These are phyloP conservation scores for Asarcornis scutulata DNA, from an alignment of 2,113 vertebrate genomes.

Conservation along the genomic window DNA sequence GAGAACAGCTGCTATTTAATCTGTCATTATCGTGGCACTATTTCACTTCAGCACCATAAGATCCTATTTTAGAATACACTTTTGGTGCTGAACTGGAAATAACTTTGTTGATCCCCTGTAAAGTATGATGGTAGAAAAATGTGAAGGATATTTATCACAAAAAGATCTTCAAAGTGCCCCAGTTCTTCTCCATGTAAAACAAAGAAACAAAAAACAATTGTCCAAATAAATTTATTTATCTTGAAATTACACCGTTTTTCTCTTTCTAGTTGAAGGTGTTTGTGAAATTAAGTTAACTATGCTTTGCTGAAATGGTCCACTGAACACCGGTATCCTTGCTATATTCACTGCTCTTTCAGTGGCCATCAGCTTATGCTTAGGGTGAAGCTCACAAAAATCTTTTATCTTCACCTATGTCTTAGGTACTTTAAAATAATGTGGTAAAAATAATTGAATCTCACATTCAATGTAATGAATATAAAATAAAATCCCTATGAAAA, in stretches of 20 bases:
- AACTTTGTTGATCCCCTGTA: background rate
- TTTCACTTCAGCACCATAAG: rapidly evolving
- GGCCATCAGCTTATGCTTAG: background rate
- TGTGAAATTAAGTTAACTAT: background rate
- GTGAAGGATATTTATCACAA: background rate
- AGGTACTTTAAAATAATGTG: background rate
- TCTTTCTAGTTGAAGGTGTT: background rate
- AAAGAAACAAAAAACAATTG: background rate
- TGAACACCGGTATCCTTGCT: background rate
- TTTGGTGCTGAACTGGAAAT: background rate
- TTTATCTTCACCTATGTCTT: background rate
- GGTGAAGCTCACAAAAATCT: background rate
- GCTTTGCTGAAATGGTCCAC: background rate
- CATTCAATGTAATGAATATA: rapidly evolving
- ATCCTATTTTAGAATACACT: background rate
- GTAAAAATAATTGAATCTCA: background rate
- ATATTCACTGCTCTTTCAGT: background rate
- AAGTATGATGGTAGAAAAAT: background rate
- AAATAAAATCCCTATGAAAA: background rate
- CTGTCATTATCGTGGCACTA: background rate
- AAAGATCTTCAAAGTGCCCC: background rate
- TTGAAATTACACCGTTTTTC: background rate
- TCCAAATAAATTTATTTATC: background rate
- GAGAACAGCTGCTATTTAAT: background rate
- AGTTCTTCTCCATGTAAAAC: background rate